Evolutionary conservation across 2,113 vertebrate species (phyloP).

Genomic region (Neopipo cinnamomea): DNA sequence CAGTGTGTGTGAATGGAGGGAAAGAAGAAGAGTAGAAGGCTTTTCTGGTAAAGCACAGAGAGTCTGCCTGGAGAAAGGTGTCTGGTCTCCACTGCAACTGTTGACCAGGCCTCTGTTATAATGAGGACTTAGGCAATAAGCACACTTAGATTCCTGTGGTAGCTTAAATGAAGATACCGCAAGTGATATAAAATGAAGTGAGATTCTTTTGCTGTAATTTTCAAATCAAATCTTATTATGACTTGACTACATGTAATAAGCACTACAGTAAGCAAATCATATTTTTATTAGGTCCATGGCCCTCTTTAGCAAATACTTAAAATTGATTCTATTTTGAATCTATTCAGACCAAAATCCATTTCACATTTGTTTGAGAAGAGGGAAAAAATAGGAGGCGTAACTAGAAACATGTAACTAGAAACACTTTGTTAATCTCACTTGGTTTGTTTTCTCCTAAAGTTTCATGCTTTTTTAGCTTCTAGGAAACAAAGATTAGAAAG

Average conservation of each 20-base stretch:
- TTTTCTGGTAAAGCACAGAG: neutral
- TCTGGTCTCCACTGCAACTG: neutral
- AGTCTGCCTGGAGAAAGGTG: neutral
- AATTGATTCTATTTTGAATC: neutral
- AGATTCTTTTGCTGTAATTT: neutral
- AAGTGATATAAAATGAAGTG: neutral
- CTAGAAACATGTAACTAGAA: neutral
- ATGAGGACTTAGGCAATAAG: neutral
- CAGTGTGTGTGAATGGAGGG: neutral
- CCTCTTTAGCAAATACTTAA: neutral
- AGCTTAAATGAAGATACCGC: neutral
- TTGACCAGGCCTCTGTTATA: neutral
- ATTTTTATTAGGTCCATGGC: neutral
- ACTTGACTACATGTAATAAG: neutral
- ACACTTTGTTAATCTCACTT: neutral
- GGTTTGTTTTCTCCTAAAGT: neutral
- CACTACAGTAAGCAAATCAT: neutral
- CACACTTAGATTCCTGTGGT: neutral
- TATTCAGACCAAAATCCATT: neutral
- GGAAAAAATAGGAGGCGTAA: neutral
- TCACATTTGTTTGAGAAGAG: neutral
- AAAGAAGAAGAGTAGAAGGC: neutral
- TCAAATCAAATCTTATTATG: neutral
- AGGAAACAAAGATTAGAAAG: neutral
- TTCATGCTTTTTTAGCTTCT: neutral